phyloP scores from a whole-genome alignment of 1,140 invertebrate species.

The Trigoniulus corallinus region DNA sequence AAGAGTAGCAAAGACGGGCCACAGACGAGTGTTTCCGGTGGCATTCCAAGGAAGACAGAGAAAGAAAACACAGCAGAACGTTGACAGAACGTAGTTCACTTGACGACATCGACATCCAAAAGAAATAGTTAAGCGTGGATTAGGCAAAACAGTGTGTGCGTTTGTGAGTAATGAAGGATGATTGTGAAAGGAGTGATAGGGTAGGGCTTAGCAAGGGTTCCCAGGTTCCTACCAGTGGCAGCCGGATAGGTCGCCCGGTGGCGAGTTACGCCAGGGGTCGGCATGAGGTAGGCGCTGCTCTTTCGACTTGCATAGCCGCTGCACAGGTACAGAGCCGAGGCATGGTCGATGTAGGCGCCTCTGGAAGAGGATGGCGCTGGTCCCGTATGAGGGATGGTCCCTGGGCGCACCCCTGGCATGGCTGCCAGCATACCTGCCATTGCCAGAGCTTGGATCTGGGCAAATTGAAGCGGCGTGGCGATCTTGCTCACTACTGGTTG shows the following conservation, averaged over 20 bases:
- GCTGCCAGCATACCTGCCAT: constrained; percentile 8
- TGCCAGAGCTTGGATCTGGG: constrained; percentile 7
- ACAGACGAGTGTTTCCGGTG: too few relatives aligned
- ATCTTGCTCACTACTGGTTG: constrained; percentile 6
- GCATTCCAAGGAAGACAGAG: too few relatives aligned
- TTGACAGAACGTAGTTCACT: too few relatives aligned
- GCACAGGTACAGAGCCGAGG: neutral
- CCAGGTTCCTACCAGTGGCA: constrained; percentile 48
- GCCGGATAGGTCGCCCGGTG: constrained; percentile 42
- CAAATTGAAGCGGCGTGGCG: constrained; percentile 7
- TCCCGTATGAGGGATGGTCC: neutral
- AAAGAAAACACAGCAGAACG: too few relatives aligned
- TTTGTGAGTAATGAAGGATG: too few relatives aligned
- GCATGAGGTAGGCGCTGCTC: neutral
- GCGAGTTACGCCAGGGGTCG: constrained; percentile 9
- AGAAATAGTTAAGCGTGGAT: too few relatives aligned
- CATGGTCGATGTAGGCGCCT: neutral
- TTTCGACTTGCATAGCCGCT: neutral
- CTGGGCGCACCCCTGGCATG: neutral
- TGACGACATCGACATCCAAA: too few relatives aligned
- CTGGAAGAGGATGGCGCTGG: neutral
- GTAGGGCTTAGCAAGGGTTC: too few relatives aligned
- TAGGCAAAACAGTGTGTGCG: too few relatives aligned
- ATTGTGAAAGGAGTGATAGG: too few relatives aligned
- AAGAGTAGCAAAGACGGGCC: too few relatives aligned